Percentiles rank a stretch among this genome's conserved stretches.
Evolutionary conservation across 2,797 vertebrate genomes (phyloP).

Genomic region (Lophura swinhoii): DNA sequence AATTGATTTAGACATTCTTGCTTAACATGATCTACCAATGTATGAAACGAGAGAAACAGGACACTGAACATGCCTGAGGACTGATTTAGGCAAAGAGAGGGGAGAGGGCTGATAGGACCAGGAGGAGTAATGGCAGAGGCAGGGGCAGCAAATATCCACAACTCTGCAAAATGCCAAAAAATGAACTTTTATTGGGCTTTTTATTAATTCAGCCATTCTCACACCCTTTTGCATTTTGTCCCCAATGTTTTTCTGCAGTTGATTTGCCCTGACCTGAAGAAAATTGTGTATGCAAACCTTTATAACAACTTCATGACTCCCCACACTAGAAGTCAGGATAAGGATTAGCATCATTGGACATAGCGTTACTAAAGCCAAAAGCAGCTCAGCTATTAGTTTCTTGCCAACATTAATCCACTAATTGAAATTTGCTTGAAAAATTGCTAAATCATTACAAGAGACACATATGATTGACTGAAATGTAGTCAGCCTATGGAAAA

Average conservation of each 20-base stretch:
- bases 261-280: background rate
- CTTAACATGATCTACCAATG: background rate
- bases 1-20: background rate
- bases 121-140: background rate
- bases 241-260: background rate
- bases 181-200: background rate
- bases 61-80: background rate
- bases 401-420: slow-evolving; percentile 3
- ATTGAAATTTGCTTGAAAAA: slow-evolving; percentile 31
- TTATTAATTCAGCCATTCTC: background rate
- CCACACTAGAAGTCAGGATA: background rate
- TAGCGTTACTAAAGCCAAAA: background rate
- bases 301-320: background rate
- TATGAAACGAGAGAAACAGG: background rate
- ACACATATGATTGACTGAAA: background rate
- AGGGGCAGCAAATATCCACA: background rate
- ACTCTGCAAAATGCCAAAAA: background rate
- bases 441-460: background rate
- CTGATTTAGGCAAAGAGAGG: background rate
- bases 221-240: background rate
- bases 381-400: background rate
- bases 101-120: background rate
- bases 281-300: background rate
- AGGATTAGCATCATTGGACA: background rate
- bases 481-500: background rate